Evolutionary conservation across 1,140 invertebrate genomes (phyloP), one percentile per base, ranked within the genome.

Genomic region (Leptonema lineaticorne): DNA sequence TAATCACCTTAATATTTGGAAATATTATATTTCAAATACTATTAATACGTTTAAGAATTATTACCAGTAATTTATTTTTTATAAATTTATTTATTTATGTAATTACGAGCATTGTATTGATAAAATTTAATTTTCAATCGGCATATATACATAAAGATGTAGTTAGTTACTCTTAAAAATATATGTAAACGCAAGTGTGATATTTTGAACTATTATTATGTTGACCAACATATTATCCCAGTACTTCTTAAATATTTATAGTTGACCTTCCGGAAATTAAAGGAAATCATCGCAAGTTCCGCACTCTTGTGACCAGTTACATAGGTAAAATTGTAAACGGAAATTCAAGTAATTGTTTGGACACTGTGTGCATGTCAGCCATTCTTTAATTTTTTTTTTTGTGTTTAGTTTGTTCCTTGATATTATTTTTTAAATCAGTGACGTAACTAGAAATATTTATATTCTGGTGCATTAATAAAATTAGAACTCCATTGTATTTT

Each of bases 251-350:
- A 16, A 26, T 64, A 64, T 64, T 73, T 73, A 73, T 73, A 96
- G 93, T 96, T 91, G 93, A 96, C 88, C 90, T 95, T 83, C 93
- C 93, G 82, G 92, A 95, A 88, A 93, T 96, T 86, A 96, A 95
- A 87, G 94, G 94, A 81, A 94, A 94, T 83, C 94, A 96, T 87
- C 92, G 94, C 86, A 96, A 96, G 89, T 97, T 97, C 91, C 90
- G 94, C 87, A 96, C 93, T 81, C 89, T 97, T 86, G 94, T 96
- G 85, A 93, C 92, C 86, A 96, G 92, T 86, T 96, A 94, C 80
- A 95, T 97, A 94, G 94, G 93, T 95, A 95, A 89, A 77, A 76
- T 27, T 53, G 14, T 20, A 53, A 26, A 53, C 11, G 14, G 45
- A 62, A 27, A 27, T 48, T 18, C 22, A 62, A 64, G 22, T 30